Percentiles rank a stretch among this genome's conserved stretches.
These are phyloP conservation scores for Labroides dimidiatus DNA, from an alignment of 2,797 vertebrate species.

Conservation along the genomic window DNA sequence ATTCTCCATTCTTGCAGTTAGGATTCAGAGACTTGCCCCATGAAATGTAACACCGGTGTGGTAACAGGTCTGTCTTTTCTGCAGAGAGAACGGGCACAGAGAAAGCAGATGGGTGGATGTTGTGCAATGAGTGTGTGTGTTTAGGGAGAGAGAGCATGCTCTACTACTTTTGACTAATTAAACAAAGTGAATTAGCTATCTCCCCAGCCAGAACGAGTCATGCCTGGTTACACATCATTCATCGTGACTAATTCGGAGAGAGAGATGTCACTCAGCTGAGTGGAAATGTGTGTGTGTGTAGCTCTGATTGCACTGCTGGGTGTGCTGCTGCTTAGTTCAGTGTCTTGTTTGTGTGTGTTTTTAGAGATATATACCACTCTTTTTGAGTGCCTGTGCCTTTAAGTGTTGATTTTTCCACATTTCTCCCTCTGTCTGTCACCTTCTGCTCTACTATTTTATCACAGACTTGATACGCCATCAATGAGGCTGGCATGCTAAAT, in stretches of 20 bases:
- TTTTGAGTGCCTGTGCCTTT: constrained; percentile 44
- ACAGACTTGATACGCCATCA: constrained; percentile 66
- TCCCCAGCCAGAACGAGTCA: constrained; percentile 78
- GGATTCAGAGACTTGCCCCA: constrained; percentile 38
- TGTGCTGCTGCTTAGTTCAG: constrained; percentile 37
- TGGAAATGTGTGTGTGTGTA: constrained; percentile 30
- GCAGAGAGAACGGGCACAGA: constrained; percentile 5
- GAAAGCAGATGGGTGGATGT: constrained; percentile 34
- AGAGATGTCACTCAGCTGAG: constrained; percentile 73
- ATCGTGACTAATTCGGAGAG: constrained; percentile 77
- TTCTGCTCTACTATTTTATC: constrained; percentile 66
- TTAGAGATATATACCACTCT: constrained; percentile 12
- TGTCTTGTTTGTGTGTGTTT: constrained; percentile 11
- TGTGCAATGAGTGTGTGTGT: constrained; percentile 50
- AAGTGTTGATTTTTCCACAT: constrained; percentile 42
- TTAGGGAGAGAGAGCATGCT: constrained; percentile 62
- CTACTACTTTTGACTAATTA: constrained; percentile 81
- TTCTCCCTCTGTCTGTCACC: constrained; percentile 44
- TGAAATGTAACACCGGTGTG: constrained; percentile 47
- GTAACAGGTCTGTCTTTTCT: constrained; percentile 45
- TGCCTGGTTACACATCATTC: constrained; percentile 79
- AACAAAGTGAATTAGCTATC: constrained; percentile 81
- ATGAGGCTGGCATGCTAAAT: constrained; percentile 79
- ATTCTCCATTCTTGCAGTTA: constrained; percentile 38
- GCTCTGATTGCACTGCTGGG: constrained; percentile 33